Evolutionary conservation across 2,113 vertebrate genomes (phyloP), one percentile per base, ranked within the genome.

Genomic region (Xerus inauris): DNA sequence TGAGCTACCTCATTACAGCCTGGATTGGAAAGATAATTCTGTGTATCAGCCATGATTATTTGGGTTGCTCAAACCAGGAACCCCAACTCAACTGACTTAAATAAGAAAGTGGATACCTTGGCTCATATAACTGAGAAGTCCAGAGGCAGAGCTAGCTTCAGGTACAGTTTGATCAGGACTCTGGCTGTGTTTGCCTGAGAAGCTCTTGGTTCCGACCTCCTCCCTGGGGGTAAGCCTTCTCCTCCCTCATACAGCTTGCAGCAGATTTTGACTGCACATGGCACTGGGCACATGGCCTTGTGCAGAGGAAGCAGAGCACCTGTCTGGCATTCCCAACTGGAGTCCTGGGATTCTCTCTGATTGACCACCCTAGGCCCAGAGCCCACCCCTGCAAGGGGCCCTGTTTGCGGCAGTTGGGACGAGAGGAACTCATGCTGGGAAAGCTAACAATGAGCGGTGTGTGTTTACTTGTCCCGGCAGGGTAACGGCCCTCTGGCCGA

Each of bases 401-500:
- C 51, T 6, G 0, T 32, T 3, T 16, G 20, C 40, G 42, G 38
- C 16, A 16, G 35, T 8, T 67, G 40, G 82, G 57, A 64, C 8
- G 42, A n/a, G 64, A 35, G 32, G 51, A 30, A 0, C 0, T 6
- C 45, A 12, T 28, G n/a, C 40, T 28, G 62, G 20, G n/a, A 71
- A 49, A 38, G 17, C 32, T n/a, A 38, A 1, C n/a, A 7, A 3
- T 45, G 3, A 0, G 22, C 4, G 17, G 12, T 80, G 19, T 28
- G 45, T 38, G 14, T 45, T n/a, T 19, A 57, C 45, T 0, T 0
- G 1, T 67, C 42, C 4, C 57, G 40, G 45, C 83, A 99, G 99
- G 99, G 97, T 10, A 97, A 99, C 0, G 98, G 99, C 40, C 99
- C 99, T 1, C 97, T 99, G 96, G 99, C 99, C 0, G 99, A 99